Percentiles rank a stretch among this genome's conserved stretches.
These are phyloP conservation scores for Telmatochromis sp. DNA, from an alignment of 2,113 vertebrate species.

Conservation along the genomic window DNA sequence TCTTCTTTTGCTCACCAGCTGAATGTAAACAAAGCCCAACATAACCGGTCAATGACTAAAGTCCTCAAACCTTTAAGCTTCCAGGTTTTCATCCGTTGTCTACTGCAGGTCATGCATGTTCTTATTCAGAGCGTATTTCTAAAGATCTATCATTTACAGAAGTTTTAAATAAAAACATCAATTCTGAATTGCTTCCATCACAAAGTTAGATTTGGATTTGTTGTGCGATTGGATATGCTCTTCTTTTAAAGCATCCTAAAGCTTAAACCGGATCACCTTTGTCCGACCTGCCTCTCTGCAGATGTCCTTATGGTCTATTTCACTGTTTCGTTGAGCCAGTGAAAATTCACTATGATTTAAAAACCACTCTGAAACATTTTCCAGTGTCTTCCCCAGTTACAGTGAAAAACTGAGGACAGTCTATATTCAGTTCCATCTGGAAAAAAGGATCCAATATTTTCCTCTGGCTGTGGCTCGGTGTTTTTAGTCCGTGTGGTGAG, in stretches of 20 bases:
- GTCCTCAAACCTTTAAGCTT: background rate
- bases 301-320: background rate
- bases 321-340: background rate
- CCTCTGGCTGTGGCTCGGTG: background rate
- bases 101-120: background rate
- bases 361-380: background rate
- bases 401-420: background rate
- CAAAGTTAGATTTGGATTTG: background rate
- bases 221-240: background rate
- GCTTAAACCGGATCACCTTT: background rate
- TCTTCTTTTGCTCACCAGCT: background rate
- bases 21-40: background rate
- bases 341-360: background rate
- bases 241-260: background rate
- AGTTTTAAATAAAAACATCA: background rate
- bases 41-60: background rate
- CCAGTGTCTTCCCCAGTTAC: background rate
- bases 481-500: background rate
- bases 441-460: background rate
- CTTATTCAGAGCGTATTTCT: background rate
- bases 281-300: background rate
- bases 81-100: background rate
- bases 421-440: background rate
- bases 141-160: background rate
- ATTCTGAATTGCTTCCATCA: background rate